These are phyloP conservation scores for Myotis yumanensis DNA, from an alignment of 2,113 vertebrate genomes.

Conservation along the genomic window DNA sequence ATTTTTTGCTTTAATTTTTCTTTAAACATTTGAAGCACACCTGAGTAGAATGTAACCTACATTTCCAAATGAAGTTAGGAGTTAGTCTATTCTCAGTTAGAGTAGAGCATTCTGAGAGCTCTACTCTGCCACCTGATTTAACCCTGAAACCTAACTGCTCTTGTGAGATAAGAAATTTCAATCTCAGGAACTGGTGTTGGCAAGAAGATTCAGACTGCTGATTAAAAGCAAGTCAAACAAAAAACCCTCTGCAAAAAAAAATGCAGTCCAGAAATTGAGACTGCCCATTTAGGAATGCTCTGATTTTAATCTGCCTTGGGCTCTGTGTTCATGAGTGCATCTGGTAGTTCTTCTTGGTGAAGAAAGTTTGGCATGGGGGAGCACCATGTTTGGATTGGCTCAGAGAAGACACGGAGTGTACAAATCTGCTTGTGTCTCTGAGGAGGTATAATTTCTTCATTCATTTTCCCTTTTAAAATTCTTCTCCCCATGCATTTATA, in stretches of 20 bases:
- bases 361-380: neutral
- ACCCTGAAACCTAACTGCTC: neutral
- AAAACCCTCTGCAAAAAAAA: neutral
- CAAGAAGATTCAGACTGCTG: neutral
- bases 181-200: neutral
- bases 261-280: neutral
- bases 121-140: neutral
- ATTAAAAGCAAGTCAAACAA: conserved; percentile 49
- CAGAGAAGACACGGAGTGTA: neutral
- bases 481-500: conserved; percentile 35
- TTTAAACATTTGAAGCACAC: conserved; percentile 9
- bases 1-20: neutral
- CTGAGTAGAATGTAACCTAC: neutral
- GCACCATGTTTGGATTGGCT: conserved; percentile 44
- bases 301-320: neutral
- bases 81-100: neutral
- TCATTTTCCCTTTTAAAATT: conserved; percentile 35
- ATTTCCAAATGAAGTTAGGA: neutral
- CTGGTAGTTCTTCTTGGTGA: neutral
- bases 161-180: neutral
- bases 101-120: neutral
- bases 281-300: neutral
- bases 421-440: conserved; percentile 41
- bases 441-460: conserved; percentile 47
- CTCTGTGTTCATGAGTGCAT: neutral